These are phyloP conservation scores for Hypomesus transpacificus DNA, from an alignment of 2,113 vertebrate species.

Conservation along the genomic window DNA sequence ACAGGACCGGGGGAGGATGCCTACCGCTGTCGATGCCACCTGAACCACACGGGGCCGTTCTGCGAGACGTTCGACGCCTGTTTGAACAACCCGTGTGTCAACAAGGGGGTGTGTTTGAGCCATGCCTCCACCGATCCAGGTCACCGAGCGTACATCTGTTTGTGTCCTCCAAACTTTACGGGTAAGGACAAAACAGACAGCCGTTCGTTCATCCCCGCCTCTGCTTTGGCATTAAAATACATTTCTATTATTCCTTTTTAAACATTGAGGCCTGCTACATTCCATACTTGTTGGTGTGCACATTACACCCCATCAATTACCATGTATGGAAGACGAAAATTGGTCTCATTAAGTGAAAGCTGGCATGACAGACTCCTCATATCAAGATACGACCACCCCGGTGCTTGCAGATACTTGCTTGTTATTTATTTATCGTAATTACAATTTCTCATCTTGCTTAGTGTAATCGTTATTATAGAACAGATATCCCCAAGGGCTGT, in stretches of 20 bases:
- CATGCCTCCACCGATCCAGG: constrained; percentile 47
- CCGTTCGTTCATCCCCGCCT: not conserved
- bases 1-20: constrained; percentile 66
- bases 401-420: constrained; percentile 22
- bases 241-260: constrained; percentile 4
- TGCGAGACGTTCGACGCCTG: constrained; percentile 76
- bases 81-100: constrained; percentile 71
- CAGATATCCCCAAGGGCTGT: constrained; percentile 26
- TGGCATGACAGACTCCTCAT: constrained; percentile 7
- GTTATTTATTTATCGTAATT: constrained; percentile 42
- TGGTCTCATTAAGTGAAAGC: constrained; percentile 21
- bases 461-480: constrained; percentile 38
- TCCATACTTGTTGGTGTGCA: constrained; percentile 12
- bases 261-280: constrained; percentile 1
- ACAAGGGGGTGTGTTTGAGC: constrained; percentile 69
- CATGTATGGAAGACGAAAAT: constrained; percentile 24
- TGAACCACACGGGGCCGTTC: constrained; percentile 73
- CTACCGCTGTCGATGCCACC: constrained; percentile 72
- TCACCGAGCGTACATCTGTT: constrained; percentile 65
- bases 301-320: constrained; percentile 18
- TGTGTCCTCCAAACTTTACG: constrained; percentile 71
- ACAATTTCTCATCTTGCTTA: constrained; percentile 22
- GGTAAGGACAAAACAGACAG: constrained; percentile 62
- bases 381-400: constrained; percentile 14
- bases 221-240: not conserved